Percentiles rank a stretch among this genome's conserved stretches.
Evolutionary conservation across 2,113 vertebrate species (phyloP).

Genomic region (Heliornis fulica): DNA sequence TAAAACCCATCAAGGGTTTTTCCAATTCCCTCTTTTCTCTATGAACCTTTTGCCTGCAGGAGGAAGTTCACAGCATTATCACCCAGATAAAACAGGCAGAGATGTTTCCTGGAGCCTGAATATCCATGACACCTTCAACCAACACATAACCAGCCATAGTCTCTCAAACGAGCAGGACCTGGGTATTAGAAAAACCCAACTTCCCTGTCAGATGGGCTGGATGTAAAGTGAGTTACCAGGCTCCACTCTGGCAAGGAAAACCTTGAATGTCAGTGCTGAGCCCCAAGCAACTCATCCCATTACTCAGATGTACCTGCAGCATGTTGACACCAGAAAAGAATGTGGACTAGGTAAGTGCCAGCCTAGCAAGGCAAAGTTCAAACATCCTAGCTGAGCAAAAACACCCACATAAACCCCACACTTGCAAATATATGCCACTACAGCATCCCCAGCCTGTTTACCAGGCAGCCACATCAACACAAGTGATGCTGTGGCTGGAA

Average conservation of each 20-base stretch:
- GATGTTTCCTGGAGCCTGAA: neutral
- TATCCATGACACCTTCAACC: accelerated
- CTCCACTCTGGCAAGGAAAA: neutral
- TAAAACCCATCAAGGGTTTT: neutral
- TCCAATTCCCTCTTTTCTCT: neutral
- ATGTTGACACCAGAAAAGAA: neutral
- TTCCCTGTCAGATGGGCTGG: neutral
- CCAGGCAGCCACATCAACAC: neutral
- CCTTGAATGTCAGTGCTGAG: neutral
- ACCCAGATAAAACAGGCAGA: neutral
- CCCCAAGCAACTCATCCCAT: neutral
- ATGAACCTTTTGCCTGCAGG: neutral
- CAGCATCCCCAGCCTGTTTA: neutral
- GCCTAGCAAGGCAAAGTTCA: neutral
- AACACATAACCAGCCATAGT: neutral
- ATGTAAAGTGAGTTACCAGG: accelerated
- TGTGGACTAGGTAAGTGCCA: accelerated
- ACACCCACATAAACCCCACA: neutral
- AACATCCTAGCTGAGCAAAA: neutral
- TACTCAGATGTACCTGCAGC: accelerated
- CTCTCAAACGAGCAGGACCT: neutral
- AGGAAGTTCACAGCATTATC: neutral
- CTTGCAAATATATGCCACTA: neutral
- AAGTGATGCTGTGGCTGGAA: neutral
- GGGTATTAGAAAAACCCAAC: neutral